Base-by-base conservation (phyloP, 2,797 vertebrate species). In the Anableps anableps region DNA sequence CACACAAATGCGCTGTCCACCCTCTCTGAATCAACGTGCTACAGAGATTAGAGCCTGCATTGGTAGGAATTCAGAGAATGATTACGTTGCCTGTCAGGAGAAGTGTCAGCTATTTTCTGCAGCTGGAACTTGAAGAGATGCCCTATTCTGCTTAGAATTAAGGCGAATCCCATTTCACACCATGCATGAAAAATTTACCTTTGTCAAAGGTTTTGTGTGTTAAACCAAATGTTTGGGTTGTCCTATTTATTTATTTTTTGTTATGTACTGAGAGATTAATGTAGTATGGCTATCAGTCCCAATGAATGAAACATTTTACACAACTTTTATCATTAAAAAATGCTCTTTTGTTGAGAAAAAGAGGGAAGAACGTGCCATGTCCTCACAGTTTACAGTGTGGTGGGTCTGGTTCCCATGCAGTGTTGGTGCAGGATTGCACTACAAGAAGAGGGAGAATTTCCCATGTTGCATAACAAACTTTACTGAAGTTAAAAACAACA, bases 41-140 rank as follows among this genome's bases (percentile, higher is more conserved):
- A 13, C 74, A 31, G 7, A 75, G 38, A 80, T 79, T 31, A 53
- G n/a, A 14, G 5, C 23, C 34, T 36, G 36, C n/a, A 51, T 62
- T n/a, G 38, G 48, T 53, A 55, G 53, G 53, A 76, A 75, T 77
- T 68, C 58, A 78, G 11, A 23, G 11, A 70, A 70, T 43, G 66
- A 43, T 38, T n/a, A 68, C 13, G 7, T 34, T 51, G 31, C 21
- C 21, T 48, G 51, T 68, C 23, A 68, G 45, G 19, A 21, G 41
- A 34, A 62, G 26, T 60, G 23, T 45, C 21, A 60, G 5, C 8
- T 16, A 41, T 58, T 55, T 74, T 26, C 23, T 58, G 13, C 50
- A 16, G 43, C 72, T 3, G 43, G 19, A 48, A 48, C 2, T 11
- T 38, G 21, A 5, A 26, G 26, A 70, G 66, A 9, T 43, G 38